Conservation (phyloP, 2,888 invertebrate genomes). For the Terebella lapidaria region DNA sequence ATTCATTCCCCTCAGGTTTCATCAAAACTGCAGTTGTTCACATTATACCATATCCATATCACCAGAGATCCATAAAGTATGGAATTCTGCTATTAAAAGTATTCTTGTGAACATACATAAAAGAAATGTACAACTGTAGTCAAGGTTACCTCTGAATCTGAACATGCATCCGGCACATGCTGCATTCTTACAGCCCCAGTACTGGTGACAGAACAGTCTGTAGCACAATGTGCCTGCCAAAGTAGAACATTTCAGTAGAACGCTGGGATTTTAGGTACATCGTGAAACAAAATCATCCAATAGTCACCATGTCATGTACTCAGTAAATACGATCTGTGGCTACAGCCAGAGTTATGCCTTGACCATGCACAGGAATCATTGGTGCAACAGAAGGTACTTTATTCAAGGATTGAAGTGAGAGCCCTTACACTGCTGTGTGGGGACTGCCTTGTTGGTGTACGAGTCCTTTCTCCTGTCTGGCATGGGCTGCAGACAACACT, state of each 20-base stretch:
- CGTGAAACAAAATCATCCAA: no score
- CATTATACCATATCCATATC: no score
- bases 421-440: conserved; percentile 38
- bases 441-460: conserved; percentile 13
- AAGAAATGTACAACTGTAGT: neutral
- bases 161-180: conserved; percentile 45
- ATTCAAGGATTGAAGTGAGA: neutral
- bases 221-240: conserved; percentile 44
- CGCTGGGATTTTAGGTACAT: neutral
- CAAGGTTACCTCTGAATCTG: conserved; percentile 38
- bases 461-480: conserved; percentile 36
- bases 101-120: no score
- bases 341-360: neutral
- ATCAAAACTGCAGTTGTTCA: no score
- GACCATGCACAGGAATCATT: no score
- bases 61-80: no score
- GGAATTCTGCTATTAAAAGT: no score
- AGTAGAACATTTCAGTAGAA: no score
- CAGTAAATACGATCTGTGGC: neutral
- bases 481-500: conserved; percentile 49
- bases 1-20: no score
- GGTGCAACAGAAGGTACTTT: no score
- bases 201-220: conserved; percentile 43
- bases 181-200: conserved; percentile 47
- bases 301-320: no score